Conservation (phyloP, 2,888 invertebrate genomes). For the Biston betularia region DNA sequence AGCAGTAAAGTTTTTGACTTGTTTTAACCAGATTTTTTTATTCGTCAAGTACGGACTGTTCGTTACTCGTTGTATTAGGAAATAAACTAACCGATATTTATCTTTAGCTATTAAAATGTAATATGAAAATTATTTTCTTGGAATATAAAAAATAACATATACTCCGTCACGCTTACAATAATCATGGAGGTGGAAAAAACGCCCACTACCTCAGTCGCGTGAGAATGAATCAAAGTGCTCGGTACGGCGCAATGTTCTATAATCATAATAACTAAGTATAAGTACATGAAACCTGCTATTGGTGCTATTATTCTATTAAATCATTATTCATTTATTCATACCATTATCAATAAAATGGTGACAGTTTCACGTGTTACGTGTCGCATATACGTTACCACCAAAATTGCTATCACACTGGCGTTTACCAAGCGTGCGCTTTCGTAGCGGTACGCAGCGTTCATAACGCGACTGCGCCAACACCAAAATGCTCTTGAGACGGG, state of each 20-base stretch:
- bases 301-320: constrained; percentile 44
- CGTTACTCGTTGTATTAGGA: constrained; percentile 12
- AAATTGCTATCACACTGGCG: too few species aligned
- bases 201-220: constrained; percentile 25
- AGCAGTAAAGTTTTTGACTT: background rate
- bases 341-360: constrained; percentile 54
- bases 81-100: constrained; percentile 4
- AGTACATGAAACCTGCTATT: constrained; percentile 11
- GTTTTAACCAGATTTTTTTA: too few species aligned
- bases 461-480: too few species aligned
- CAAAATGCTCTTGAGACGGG: too few species aligned
- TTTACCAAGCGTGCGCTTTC: too few species aligned
- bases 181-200: constrained; percentile 28
- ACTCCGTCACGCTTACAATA: constrained; percentile 33
- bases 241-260: constrained; percentile 15
- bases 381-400: too few species aligned
- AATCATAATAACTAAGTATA: constrained; percentile 19
- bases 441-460: too few species aligned
- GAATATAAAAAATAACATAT: constrained; percentile 16
- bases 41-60: background rate
- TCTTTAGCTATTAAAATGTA: constrained; percentile 12
- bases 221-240: constrained; percentile 25
- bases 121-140: constrained; percentile 16
- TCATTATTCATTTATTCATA: constrained; percentile 69
- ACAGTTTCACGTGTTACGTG: background rate